Base-by-base conservation (phyloP, 64 coral and sea anemone species). In the Hydrozoanthus tunicans region DNA sequence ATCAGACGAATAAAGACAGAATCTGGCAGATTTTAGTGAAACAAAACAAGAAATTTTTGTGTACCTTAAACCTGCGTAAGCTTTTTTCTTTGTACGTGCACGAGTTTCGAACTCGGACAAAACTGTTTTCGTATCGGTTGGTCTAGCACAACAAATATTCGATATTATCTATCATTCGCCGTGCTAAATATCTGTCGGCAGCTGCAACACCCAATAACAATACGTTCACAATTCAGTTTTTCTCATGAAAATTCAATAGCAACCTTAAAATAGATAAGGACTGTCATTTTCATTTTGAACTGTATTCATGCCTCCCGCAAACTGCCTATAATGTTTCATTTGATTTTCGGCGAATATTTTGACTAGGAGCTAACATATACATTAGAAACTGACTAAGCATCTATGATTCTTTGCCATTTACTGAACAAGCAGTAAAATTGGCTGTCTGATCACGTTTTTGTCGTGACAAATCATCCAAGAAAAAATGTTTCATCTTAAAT, bases 231-330 rank as follows among this genome's bases (percentile, higher is more conserved):
- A 75, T 27, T 55, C 68, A 56, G 17, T 88, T 10, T 55, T 60
- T 75, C 68, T 74, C 68, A 88, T 88, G 56, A 88, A 88, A 88
- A 74, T 88, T 88, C 84, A 88, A 74, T 58, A 73, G 25, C 7
- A 13, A 74, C 72, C 74, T 82, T 62, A 81, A 82, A 88, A 70
- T 26, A 59, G 84, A 75, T 88, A 10, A 51, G 17, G 51, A 15
- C 68, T 88, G 84, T 88, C 82, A 86, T 5, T 86, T 20, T 71
- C 17, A 54, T 4, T 55, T 7, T 27, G 43, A 74, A 11, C 32
- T 32, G 59, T 11, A 73, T 43, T 73, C 84, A 11, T 76, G 13
- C 26, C 27, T 58, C 7, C 6, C 68, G 54, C 56, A 26, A 53
- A 9, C 73, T 54, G 32, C 32, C 55, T 78, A 8, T 10, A 52